Percentiles rank a stretch among this genome's conserved stretches.
Evolutionary conservation across 2,113 vertebrate genomes (phyloP).

Genomic region (Aptenodytes patagonicus): DNA sequence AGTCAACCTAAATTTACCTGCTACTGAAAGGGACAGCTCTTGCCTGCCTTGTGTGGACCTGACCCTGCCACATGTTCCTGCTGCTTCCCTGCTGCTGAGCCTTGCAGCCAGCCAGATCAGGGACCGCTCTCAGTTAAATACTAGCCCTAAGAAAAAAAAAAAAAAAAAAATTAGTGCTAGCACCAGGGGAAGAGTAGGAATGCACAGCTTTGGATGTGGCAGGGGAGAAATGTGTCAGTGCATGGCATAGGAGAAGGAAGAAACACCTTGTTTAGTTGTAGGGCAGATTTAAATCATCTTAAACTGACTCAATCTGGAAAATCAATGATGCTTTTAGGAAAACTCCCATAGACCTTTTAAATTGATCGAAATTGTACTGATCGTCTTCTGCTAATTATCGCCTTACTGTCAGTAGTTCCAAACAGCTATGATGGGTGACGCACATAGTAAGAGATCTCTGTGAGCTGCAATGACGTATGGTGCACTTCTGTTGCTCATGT

Average conservation of each 20-base stretch:
- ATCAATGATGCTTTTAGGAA: not conserved
- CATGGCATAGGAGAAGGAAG: not conserved
- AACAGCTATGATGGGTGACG: not conserved
- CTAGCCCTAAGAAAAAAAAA: not conserved
- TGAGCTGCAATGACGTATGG: not conserved
- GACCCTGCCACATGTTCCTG: slow-evolving; percentile 22
- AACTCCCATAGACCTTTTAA: not conserved
- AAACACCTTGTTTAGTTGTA: not conserved
- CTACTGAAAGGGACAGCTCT: slow-evolving; percentile 9
- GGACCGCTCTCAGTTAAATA: not conserved
- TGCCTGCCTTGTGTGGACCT: not conserved
- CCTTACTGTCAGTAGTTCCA: not conserved
- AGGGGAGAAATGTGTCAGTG: not conserved
- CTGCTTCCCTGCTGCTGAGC: slow-evolving; percentile 11
- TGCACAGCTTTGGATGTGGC: not conserved
- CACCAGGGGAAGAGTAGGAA: not conserved
- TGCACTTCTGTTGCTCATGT: not conserved
- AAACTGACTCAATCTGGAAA: not conserved
- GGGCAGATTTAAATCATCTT: not conserved
- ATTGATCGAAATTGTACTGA: not conserved
- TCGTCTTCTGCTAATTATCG: not conserved
- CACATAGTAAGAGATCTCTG: not conserved
- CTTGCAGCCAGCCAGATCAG: not conserved
- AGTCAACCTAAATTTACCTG: slow-evolving; percentile 15
- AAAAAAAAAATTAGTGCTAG: not conserved